Base-by-base conservation (phyloP, 2,113 vertebrate genomes). In the Leuciscus idus region DNA sequence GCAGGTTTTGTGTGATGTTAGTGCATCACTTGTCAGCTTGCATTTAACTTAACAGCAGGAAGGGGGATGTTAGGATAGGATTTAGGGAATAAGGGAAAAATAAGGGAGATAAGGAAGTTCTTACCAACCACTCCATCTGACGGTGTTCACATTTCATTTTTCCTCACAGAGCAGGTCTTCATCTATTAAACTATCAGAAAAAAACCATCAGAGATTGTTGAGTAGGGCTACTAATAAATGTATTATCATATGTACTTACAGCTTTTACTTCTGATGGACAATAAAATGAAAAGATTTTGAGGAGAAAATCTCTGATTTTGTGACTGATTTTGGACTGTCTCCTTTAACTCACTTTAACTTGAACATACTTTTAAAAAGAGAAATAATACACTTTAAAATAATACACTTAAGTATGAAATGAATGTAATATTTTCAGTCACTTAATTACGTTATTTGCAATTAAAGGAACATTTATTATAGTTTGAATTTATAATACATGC, bases 81-180 rank as follows among this genome's bases (percentile, higher is more conserved):
- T 55, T 19, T 76, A 83, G 5, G 72, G 72, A 74, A 81, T 73
- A 28, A 77, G 33, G 17, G 28, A 21, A 86, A 88, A 87, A 48
- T 84, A n/a, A 50, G 23, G 64, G n/a, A 76, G 57, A 59, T 72
- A 84, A 87, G 62, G 23, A 85, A 39, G 75, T 86, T 78, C 87
- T 66, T 72, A 12, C 33, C 72, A 61, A 87, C 50, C 39, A 84
- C 57, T 81, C 57, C 23, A 26, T 79, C 50, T 72, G 82, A 83
- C 72, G 52, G 19, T 10, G 21, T 62, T 50, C 59, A 61, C 6
- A 6, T 66, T n/a, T 30, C 48, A 19, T 30, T 50, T 55, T 11
- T 52, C 46, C 33, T 43, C 28, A 46, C 9, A 36, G 75, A 64
- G 36, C 6, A 0, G 2, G 23, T 43, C n/a, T 28, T 46, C 13